These are phyloP conservation scores for Hypsopygia costalis DNA, from an alignment of 2,888 invertebrate species.

Conservation along the genomic window DNA sequence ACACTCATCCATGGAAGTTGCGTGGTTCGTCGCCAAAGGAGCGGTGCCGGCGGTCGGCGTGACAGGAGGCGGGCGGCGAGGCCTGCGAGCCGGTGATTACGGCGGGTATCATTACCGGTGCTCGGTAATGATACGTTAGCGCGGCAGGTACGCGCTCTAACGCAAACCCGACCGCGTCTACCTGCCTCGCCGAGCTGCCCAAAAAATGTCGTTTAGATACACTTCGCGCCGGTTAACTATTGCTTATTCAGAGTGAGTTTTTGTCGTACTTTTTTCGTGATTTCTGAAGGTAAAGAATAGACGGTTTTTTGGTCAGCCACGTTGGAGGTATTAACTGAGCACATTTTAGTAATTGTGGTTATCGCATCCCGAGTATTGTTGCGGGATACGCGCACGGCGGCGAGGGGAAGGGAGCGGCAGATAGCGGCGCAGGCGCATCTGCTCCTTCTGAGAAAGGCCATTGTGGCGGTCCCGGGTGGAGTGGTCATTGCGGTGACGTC, in stretches of 20 bases:
- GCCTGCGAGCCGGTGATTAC: conserved; percentile 49
- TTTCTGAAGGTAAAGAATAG: conserved; percentile 34
- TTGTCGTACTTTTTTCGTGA: conserved; percentile 46
- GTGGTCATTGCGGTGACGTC: conserved; percentile 78
- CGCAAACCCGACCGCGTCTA: conserved; percentile 36
- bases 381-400: conserved; percentile 31
- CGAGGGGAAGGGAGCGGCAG: conserved; percentile 46
- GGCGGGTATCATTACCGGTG: conserved; percentile 58
- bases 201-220: conserved; percentile 63
- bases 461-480: conserved; percentile 70
- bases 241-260: conserved; percentile 62
- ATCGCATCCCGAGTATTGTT: conserved; percentile 35
- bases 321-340: conserved; percentile 7
- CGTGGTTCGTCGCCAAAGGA: conserved; percentile 60
- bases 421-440: conserved; percentile 70
- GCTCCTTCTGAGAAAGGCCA: conserved; percentile 77
- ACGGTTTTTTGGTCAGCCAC: conserved; percentile 35
- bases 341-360: conserved; percentile 24
- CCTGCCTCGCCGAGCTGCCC: conserved; percentile 51
- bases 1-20: conserved; percentile 88
- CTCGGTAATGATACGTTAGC: conserved; percentile 67
- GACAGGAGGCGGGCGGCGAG: conserved; percentile 25
- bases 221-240: conserved; percentile 51
- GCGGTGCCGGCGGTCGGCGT: conserved; percentile 30
- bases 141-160: conserved; percentile 53